Evolutionary conservation across 2,888 invertebrate genomes (phyloP), one percentile per base, ranked within the genome.

Genomic region (Noctuana brunneofusca): DNA sequence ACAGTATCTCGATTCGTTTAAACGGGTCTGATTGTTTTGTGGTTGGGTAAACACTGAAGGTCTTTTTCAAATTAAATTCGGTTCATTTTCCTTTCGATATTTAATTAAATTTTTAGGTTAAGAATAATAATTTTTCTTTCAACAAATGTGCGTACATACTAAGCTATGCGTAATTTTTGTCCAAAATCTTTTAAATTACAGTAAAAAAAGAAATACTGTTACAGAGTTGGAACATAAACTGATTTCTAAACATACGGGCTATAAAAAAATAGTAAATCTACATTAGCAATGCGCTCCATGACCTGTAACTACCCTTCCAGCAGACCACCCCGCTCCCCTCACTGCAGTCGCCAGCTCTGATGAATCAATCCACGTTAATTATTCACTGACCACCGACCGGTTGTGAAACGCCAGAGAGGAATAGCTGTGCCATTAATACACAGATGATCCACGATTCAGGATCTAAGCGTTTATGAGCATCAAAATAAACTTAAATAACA

Each of bases 301-400:
- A 16, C 41, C 14, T 41, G 41, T 41, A 41, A 41, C 14, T 41
- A 5, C 41, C 16, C 14, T 14, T 41, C n/a, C 5, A n/a, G 4
- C 38, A 38, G 14, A n/a, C 41, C 41, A 0, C 41, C 16, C 41
- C 14, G 14, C 41, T 4, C 41, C 14, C 16, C 41, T n/a, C 41
- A 6, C 14, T 16, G 41, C 41, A 16, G 14, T 41, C 14, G 14
- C 41, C 16, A 41, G n/a, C 41, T 4, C 41, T 41, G 41, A 14
- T 41, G 41, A 41, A 41, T 41, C 41, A 41, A 41, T 41, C 41
- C 41, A 14, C n/a, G 41, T 41, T 41, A 41, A 41, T 41, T 41
- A 41, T 41, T 41, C 41, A 41, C 41, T 16, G 41, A 41, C 41
- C 41, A 41, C 16, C 41, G 41, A 6, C 41, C 41, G 14, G 41